Evolutionary conservation across 1,140 invertebrate genomes (phyloP).

Genomic region (Dendroctonus valens): DNA sequence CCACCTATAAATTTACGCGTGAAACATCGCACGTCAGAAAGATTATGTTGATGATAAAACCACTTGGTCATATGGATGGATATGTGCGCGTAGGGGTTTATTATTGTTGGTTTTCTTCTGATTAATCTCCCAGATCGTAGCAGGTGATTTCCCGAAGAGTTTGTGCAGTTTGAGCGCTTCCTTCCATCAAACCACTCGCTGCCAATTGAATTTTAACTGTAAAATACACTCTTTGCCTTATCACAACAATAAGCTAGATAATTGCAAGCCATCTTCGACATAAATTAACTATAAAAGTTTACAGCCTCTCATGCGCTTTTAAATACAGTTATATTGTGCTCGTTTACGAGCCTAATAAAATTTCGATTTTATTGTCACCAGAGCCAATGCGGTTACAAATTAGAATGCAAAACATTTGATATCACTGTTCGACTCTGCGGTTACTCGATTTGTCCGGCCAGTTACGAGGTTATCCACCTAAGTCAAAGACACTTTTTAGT

Average conservation of each 20-base stretch:
- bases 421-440: background rate
- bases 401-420: slow-evolving; percentile 19
- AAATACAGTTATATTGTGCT: slow-evolving; percentile 24
- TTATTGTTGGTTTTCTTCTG: slow-evolving; percentile 3
- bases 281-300: slow-evolving; percentile 15
- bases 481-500: no score
- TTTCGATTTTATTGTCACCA: slow-evolving; percentile 18
- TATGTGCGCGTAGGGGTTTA: slow-evolving; percentile 6
- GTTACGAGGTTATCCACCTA: background rate
- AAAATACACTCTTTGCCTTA: no score
- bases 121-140: slow-evolving; percentile 8
- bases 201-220: no score
- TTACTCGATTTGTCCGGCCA: background rate
- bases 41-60: slow-evolving; percentile 29
- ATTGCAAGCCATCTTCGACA: no score
- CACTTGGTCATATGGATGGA: slow-evolving; percentile 15
- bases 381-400: slow-evolving; percentile 3
- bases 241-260: no score
- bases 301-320: slow-evolving; percentile 14
- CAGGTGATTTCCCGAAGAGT: background rate
- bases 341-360: slow-evolving; percentile 27
- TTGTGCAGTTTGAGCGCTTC: no score
- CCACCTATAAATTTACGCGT: slow-evolving; percentile 21
- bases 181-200: no score
- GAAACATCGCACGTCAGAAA: slow-evolving; percentile 22